Conservation (phyloP, 2,888 invertebrate genomes). For the Quadriops clusia region DNA sequence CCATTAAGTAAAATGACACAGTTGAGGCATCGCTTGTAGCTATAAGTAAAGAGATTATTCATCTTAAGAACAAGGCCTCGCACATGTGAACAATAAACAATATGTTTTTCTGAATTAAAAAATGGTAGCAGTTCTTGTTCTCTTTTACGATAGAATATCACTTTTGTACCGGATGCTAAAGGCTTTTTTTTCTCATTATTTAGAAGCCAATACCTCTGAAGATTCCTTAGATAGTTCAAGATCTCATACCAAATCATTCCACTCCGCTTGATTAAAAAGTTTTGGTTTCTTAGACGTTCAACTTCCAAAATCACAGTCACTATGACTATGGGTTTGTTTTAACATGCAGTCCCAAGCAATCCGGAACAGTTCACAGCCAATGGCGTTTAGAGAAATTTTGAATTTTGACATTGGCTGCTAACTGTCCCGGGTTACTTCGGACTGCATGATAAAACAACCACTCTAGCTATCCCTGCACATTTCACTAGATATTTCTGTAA, state of each 20-base stretch:
- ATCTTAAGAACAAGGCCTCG: constrained; percentile 10
- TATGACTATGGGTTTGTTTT: too few relatives aligned
- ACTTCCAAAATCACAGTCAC: constrained; percentile 6
- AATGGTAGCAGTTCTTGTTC: constrained; percentile 11
- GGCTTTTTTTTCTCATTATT: constrained; percentile 17
- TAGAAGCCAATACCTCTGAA: too few relatives aligned
- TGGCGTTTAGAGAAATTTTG: too few relatives aligned
- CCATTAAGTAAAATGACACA: constrained; percentile 8
- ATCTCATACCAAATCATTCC: constrained; percentile 18
- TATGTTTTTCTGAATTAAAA: constrained; percentile 11
- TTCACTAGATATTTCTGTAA: constrained; percentile 6
- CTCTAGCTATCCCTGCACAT: constrained; percentile 1
- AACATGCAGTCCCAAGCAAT: too few relatives aligned
- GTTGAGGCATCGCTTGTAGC: constrained; percentile 11
- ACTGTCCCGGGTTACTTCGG: too few relatives aligned
- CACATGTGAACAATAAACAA: background rate
- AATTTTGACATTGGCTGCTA: too few relatives aligned
- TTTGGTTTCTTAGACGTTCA: constrained; percentile 4
- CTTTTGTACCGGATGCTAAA: constrained; percentile 7
- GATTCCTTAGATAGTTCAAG: too few relatives aligned
- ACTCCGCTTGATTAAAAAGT: constrained; percentile 11
- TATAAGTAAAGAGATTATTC: constrained; percentile 19
- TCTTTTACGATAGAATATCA: constrained; percentile 13
- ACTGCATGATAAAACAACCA: too few relatives aligned
- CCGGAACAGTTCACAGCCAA: too few relatives aligned